Evolutionary conservation across 2,113 vertebrate species (phyloP), one percentile per base, ranked within the genome.

Genomic region (Cephalopterus ornatus): DNA sequence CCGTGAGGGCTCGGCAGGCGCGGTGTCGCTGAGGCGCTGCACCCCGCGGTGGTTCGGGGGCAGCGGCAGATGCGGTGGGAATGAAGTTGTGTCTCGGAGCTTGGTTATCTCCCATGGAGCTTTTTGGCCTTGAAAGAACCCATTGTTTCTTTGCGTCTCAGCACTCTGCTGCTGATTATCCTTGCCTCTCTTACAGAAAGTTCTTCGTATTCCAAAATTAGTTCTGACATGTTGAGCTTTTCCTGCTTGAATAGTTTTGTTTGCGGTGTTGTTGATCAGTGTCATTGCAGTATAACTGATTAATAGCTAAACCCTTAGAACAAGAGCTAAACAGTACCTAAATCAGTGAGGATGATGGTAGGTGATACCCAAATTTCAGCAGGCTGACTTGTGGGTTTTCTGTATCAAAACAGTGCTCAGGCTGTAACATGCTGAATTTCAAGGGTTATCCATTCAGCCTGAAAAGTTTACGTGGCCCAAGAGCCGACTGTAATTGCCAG

Each of bases 31-130:
- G 14, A 4, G 13, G 52, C 5, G 3, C 26, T 12, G 70, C 26
- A 2, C 30, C 6, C 32, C 9, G 56, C 68, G 8, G 6, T 7
- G 59, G 53, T 14, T 32, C 20, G 14, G 8, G 63, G 82, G 4
- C 33, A 8, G 3, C 0, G 14, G 56, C 8, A 8, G 62, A 4
- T 35, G 37, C 5, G 27, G 2, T 23, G 5, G 33, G 33, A 2
- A 13, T 27, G 6, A 4, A 27, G 26, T 20, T 37, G 58, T 66
- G 44, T 5, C 52, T 23, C 42, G 5, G 37, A 22, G 81, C 39
- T 42, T 28, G 35, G 13, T 35, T 28, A 28, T 18, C 7, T 59
- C 28, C 63, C 9, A 0, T 5, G 35, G 12, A 26, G 22, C 17
- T 35, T 15, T 63, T 22, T 27, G 30, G 30, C 32, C 39, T 53